A percentile compares a stretch with the other conserved stretches of the same genome.
Evolutionary conservation across 2,888 invertebrate species (phyloP).

Genomic region (Bellardia bayeri): DNA sequence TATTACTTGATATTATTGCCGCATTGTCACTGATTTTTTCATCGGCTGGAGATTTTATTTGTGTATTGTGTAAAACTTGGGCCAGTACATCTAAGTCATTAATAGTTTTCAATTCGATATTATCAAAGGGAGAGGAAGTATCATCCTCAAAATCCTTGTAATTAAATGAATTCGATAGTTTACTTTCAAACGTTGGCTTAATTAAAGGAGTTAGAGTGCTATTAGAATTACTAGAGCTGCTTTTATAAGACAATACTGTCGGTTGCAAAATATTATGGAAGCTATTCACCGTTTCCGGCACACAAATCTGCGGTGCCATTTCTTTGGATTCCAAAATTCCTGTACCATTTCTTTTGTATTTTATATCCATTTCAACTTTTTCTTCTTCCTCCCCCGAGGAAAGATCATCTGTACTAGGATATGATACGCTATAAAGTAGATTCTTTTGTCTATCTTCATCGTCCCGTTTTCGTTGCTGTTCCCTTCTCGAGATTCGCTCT

Average conservation of each 20-base stretch:
- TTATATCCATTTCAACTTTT: slow-evolving; percentile 76
- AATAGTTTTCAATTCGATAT: slow-evolving; percentile 95
- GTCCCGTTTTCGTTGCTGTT: slow-evolving; percentile 86
- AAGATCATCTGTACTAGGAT: slow-evolving; percentile 87
- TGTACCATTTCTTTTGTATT: slow-evolving; percentile 64
- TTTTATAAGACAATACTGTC: slow-evolving; percentile 78
- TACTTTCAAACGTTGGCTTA: slow-evolving; percentile 53
- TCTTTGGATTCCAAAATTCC: slow-evolving; percentile 31
- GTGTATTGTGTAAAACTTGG: slow-evolving; percentile 87
- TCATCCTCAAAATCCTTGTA: slow-evolving; percentile 95
- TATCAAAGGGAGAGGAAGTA: slow-evolving; percentile 96
- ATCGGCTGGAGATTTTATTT: slow-evolving; percentile 75
- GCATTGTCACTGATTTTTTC: slow-evolving; percentile 8
- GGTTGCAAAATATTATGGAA: slow-evolving; percentile 84
- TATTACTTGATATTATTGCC: neutral
- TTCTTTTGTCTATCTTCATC: slow-evolving; percentile 86
- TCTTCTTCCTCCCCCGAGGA: slow-evolving; percentile 84
- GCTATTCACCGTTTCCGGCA: slow-evolving; percentile 72
- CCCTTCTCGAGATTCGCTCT: slow-evolving; percentile 86
- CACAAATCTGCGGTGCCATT: slow-evolving; percentile 40
- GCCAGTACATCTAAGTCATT: slow-evolving; percentile 96
- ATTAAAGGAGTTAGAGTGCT: slow-evolving; percentile 18
- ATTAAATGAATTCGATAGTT: slow-evolving; percentile 81
- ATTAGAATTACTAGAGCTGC: slow-evolving; percentile 36
- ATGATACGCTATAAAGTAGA: slow-evolving; percentile 86